Base-by-base conservation (phyloP, 2,888 invertebrate genomes). In the Drosophila mayaguana region DNA sequence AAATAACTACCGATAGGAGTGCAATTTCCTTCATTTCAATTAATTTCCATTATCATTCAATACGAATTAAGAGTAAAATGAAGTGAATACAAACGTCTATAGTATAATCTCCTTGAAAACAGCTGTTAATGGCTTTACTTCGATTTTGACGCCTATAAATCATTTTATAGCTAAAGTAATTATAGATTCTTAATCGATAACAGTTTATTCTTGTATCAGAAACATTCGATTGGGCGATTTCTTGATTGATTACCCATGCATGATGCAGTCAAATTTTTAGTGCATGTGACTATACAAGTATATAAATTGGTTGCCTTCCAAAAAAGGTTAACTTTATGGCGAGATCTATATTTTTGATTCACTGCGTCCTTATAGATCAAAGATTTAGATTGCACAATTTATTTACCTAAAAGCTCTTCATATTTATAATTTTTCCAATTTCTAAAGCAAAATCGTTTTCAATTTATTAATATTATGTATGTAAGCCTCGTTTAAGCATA, bases 1-100 rank as follows among this genome's bases (percentile, higher is more conserved):
- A 72, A 78, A 78, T 78, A 78, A 72, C 75, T 67, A 63, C 57
- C 63, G 25, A 75, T 56, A 60, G 55, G 75, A 75, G 34, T 78
- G 56, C 63, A 63, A 54, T 45, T 55, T 51, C n/a, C 8, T 32
- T 54, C 57, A 46, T 66, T 51, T 36, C 34, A 59, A 70, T 65
- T 43, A 36, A 51, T 76, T 75, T 75, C 51, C 22, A 53, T 63
- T 63, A 46, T 55, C 55, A 43, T 68, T 25, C 20, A 43, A 51
- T 55, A 55, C 14, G 28, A 72, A 62, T 34, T 25, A 22, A 22
- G 43, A 36, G 28, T 9, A 45, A 25, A 28, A 32, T 2, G n/a
- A n/a, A 25, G 40, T 25, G 7, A 50, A 20, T 4, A 25, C 25
- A n/a, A n/a, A 28, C 9, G 28, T 36, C 5, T 9, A 16, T 34